phyloP scores from a whole-genome alignment of 2,888 invertebrate species.

The Magallana nippona region DNA sequence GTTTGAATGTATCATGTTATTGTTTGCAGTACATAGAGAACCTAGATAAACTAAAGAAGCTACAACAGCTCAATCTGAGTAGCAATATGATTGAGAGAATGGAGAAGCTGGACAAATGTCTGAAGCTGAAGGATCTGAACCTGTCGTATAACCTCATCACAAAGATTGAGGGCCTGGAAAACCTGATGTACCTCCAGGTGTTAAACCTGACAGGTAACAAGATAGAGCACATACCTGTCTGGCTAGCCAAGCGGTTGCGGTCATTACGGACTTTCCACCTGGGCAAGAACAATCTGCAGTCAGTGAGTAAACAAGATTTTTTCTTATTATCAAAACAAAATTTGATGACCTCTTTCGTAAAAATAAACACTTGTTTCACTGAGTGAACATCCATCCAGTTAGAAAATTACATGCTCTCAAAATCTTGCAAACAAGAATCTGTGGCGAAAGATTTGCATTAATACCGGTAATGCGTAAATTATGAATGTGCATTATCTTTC shows the following conservation, averaged over 20 bases:
- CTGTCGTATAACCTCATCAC: slow-evolving; percentile 74
- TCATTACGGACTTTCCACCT: slow-evolving; percentile 73
- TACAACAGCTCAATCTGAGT: slow-evolving; percentile 74
- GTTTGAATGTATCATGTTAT: slow-evolving; percentile 1
- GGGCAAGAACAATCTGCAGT: slow-evolving; percentile 73
- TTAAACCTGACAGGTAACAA: slow-evolving; percentile 76
- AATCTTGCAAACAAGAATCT: no score
- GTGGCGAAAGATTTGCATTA: no score
- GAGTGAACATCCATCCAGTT: no score
- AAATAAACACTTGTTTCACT: no score
- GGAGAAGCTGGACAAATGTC: slow-evolving; percentile 76
- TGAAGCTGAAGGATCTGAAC: slow-evolving; percentile 75
- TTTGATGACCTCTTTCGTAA: not conserved
- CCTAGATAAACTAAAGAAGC: slow-evolving; percentile 73
- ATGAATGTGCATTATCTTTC: no score
- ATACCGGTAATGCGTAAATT: no score
- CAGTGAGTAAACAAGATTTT: slow-evolving; percentile 67
- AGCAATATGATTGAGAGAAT: slow-evolving; percentile 78
- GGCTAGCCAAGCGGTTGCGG: slow-evolving; percentile 75
- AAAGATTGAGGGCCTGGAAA: slow-evolving; percentile 76
- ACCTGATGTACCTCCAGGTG: slow-evolving; percentile 71
- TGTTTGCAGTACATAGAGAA: slow-evolving; percentile 78
- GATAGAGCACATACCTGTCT: slow-evolving; percentile 76
- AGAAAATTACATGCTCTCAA: no score
- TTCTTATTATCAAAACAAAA: not conserved